Percentiles rank a stretch among this genome's conserved stretches.
Conservation (phyloP, 2,113 vertebrate species). For the Elgaria multicarinata region DNA sequence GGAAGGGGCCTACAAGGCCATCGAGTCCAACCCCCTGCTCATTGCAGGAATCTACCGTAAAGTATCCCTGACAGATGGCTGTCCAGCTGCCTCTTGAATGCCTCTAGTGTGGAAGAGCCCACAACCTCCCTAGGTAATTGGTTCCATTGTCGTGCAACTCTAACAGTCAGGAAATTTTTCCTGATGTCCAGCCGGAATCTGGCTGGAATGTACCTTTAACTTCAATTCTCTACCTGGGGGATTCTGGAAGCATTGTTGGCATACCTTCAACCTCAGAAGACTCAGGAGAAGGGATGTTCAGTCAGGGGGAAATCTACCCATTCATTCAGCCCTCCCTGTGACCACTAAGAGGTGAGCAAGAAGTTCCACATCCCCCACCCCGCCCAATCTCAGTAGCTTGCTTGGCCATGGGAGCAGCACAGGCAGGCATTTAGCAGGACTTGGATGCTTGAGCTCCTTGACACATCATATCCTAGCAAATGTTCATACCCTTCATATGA, state of each 20-base stretch:
- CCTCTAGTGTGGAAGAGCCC: too few species aligned
- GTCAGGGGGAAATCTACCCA: background rate
- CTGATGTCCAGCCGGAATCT: too few species aligned
- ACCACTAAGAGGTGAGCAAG: background rate
- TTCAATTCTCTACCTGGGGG: background rate
- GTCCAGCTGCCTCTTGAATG: too few species aligned
- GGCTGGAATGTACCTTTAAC: background rate
- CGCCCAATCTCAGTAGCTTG: background rate
- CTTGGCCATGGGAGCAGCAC: background rate
- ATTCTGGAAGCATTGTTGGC: background rate
- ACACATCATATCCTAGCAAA: background rate
- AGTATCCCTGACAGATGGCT: too few species aligned
- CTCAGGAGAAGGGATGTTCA: too few species aligned
- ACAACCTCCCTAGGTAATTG: too few species aligned
- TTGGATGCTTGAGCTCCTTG: background rate
- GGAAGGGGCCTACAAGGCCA: too few species aligned
- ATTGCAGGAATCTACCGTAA: too few species aligned
- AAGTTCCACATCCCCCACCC: too few species aligned
- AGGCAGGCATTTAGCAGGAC: background rate
- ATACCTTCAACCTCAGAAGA: background rate
- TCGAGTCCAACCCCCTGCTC: too few species aligned
- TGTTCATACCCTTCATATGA: background rate
- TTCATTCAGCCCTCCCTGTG: background rate
- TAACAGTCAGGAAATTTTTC: too few species aligned
- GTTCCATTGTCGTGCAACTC: too few species aligned